Conservation (phyloP, 2,888 invertebrate species). For the Lingula anatina region DNA sequence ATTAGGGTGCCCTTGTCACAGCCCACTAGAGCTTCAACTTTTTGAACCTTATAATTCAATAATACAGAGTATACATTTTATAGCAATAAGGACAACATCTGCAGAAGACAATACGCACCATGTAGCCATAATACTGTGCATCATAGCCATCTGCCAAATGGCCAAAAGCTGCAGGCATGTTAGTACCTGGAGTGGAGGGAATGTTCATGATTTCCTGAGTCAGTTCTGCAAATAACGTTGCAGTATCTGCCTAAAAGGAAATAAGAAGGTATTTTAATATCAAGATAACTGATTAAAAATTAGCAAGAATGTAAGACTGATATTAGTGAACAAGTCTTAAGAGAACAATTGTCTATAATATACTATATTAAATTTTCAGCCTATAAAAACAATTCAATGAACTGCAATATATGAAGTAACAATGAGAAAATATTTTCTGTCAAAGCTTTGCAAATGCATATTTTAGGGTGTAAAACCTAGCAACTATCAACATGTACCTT, state of each 20-base stretch:
- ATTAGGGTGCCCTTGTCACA: too few relatives aligned
- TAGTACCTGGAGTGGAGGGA: constrained; percentile 51
- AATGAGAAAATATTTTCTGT: too few relatives aligned
- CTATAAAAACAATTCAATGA: too few relatives aligned
- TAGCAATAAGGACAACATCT: too few relatives aligned
- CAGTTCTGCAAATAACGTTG: constrained; percentile 37
- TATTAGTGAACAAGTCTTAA: constrained; percentile 1
- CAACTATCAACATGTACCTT: constrained; percentile 26
- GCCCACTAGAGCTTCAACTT: too few relatives aligned
- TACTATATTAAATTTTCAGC: too few relatives aligned
- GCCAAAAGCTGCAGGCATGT: constrained; percentile 56
- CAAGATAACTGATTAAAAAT: neutral
- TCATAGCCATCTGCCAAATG: constrained; percentile 56
- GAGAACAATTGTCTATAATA: neutral
- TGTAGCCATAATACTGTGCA: constrained; percentile 57
- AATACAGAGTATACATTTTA: too few relatives aligned
- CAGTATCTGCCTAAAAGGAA: constrained; percentile 48
- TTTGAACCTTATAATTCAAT: too few relatives aligned
- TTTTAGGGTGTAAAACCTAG: too few relatives aligned
- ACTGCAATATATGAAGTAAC: too few relatives aligned
- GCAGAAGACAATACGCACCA: too few relatives aligned
- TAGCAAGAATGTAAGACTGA: neutral
- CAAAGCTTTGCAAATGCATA: too few relatives aligned
- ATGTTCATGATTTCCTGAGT: constrained; percentile 52
- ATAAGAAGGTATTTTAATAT: neutral